Percentiles rank a stretch among this genome's conserved stretches.
phyloP scores from a whole-genome alignment of 2,797 vertebrate species.

The Takifugu rubripes region DNA sequence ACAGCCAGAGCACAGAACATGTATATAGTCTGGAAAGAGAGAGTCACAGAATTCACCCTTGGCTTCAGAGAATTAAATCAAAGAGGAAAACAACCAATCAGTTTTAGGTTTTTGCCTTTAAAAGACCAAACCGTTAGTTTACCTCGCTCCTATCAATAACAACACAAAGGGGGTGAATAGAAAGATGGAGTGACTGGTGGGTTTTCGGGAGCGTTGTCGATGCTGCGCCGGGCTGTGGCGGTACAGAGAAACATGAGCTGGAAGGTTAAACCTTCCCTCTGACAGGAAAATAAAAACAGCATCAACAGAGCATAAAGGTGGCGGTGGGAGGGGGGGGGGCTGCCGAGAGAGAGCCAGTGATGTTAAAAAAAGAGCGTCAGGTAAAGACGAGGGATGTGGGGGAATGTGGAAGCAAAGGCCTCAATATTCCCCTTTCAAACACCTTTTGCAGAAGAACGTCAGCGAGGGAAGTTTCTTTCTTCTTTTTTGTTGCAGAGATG shows the following conservation, averaged over 20 bases:
- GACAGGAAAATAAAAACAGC: conserved; percentile 1
- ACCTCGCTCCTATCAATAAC: too few species aligned
- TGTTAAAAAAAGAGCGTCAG: conserved; percentile 25
- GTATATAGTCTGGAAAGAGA: conserved; percentile 83
- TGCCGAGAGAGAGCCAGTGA: neutral
- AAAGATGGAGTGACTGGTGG: too few species aligned
- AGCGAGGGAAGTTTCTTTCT: neutral
- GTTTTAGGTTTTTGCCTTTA: too few species aligned
- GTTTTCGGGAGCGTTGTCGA: too few species aligned
- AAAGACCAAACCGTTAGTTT: too few species aligned
- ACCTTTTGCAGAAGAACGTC: neutral
- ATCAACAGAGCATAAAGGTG: neutral
- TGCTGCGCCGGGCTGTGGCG: too few species aligned
- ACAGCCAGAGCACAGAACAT: conserved; percentile 94
- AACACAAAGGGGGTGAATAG: too few species aligned
- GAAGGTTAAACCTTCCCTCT: neutral
- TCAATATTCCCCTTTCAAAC: conserved; percentile 22
- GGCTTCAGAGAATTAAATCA: too few species aligned
- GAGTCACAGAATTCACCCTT: neutral
- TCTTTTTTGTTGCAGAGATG: conserved; percentile 2
- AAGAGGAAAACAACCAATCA: too few species aligned
- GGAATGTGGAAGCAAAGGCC: conserved; percentile 18
- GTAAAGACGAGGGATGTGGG: conserved; percentile 15
- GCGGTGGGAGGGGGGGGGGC: neutral
- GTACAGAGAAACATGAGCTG: too few species aligned